A percentile compares a stretch with the other conserved stretches of the same genome.
phyloP scores from a whole-genome alignment of 2,888 invertebrate genomes.

The Julus scanicus region DNA sequence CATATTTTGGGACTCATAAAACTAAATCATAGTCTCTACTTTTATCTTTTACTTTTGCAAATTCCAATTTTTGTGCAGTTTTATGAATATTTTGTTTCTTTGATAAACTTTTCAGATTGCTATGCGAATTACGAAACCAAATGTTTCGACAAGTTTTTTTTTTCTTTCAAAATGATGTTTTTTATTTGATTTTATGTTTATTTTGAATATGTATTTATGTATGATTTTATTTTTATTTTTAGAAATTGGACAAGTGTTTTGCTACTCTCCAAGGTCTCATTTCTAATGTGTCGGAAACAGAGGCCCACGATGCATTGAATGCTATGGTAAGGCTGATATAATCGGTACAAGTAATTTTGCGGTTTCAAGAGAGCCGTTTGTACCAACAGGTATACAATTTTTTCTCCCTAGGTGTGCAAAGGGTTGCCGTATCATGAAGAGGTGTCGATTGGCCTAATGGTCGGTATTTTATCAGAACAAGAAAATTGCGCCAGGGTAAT shows the following conservation, averaged over 20 bases:
- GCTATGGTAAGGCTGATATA: conserved; percentile 18
- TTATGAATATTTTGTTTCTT: too few species aligned
- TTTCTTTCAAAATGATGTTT: too few species aligned
- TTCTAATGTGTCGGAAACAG: conserved; percentile 51
- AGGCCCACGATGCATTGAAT: conserved; percentile 48
- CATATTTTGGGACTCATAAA: too few species aligned
- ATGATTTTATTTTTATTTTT: not conserved
- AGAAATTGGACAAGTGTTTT: conserved; percentile 51
- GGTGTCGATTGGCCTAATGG: conserved; percentile 88
- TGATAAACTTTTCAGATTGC: too few species aligned
- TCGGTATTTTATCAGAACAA: conserved; percentile 87
- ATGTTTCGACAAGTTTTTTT: too few species aligned
- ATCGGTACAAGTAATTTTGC: not conserved
- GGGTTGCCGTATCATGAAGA: conserved; percentile 88
- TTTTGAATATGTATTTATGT: too few species aligned
- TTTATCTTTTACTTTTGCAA: too few species aligned
- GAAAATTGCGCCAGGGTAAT: conserved; percentile 77
- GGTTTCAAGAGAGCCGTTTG: not conserved
- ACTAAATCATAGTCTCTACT: too few species aligned
- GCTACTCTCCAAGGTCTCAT: not conserved
- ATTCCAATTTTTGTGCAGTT: too few species aligned
- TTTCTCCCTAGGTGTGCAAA: conserved; percentile 72
- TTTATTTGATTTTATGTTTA: too few species aligned
- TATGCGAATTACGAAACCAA: too few species aligned
- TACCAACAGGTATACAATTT: not conserved